Conservation (phyloP, 1,140 invertebrate species). For the Drosophila pseudoananassae region DNA sequence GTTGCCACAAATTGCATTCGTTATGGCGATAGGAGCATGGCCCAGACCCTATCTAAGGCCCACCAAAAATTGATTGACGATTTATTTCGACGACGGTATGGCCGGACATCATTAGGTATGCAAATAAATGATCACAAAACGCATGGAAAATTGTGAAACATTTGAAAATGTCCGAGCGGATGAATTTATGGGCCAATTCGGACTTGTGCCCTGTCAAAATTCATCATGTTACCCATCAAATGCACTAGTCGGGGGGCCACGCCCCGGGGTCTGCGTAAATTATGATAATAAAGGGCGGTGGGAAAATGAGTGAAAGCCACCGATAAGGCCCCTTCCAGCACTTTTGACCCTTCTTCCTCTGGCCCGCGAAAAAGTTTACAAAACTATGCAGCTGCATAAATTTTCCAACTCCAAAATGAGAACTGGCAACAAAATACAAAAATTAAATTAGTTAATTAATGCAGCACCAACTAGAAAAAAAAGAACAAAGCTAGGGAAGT, state of each 20-base stretch:
- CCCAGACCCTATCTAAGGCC: conserved; percentile 14
- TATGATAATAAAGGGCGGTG: conserved; percentile 50
- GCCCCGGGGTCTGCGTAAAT: conserved; percentile 59
- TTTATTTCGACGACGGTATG: conserved; percentile 29
- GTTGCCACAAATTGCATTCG: conserved; percentile 53
- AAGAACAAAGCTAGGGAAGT: conserved; percentile 15
- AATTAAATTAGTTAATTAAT: conserved; percentile 81
- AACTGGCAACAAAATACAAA: conserved; percentile 54
- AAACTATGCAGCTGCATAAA: conserved; percentile 54
- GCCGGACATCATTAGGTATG: conserved; percentile 66
- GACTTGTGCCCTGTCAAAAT: conserved; percentile 56
- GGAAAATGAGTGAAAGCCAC: conserved; percentile 63
- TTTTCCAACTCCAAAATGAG: conserved; percentile 41
- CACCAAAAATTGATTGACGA: conserved; percentile 43
- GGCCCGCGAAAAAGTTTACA: conserved; percentile 11
- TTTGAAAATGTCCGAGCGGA: conserved; percentile 39
- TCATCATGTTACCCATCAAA: conserved; percentile 67
- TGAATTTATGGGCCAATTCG: conserved; percentile 45
- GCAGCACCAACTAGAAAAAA: conserved; percentile 29
- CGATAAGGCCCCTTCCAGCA: conserved; percentile 48
- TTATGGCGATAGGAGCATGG: conserved; percentile 39
- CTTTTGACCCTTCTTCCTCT: conserved; percentile 1
- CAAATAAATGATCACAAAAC: conserved; percentile 54
- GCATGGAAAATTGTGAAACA: conserved; percentile 38
- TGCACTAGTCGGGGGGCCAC: conserved; percentile 27